phyloP scores from a whole-genome alignment of 2,113 vertebrate species.

The Tupaia tana region DNA sequence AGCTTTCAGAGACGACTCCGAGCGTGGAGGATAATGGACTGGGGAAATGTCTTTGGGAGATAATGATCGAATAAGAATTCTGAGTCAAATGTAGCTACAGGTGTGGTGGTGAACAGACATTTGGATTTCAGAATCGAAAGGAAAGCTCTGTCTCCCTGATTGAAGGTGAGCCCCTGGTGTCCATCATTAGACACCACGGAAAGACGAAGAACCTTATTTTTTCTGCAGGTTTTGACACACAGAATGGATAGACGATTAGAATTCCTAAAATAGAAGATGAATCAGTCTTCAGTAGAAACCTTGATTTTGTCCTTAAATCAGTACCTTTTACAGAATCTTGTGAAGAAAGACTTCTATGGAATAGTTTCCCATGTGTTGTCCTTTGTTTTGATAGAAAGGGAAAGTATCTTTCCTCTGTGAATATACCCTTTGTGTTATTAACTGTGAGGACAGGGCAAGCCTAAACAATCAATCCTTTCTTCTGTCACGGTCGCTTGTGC shows the following conservation, averaged over 20 bases:
- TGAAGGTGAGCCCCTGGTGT: neutral
- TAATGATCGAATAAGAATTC: neutral
- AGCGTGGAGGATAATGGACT: neutral
- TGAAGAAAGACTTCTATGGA: neutral
- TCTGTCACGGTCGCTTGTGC: neutral
- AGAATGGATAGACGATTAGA: neutral
- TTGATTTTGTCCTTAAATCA: neutral
- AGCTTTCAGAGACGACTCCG: neutral
- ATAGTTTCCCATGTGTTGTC: neutral
- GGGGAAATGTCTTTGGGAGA: neutral
- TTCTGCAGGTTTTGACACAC: neutral
- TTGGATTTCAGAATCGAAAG: constrained; percentile 14
- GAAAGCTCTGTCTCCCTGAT: neutral
- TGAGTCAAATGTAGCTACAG: neutral
- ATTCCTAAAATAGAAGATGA: neutral
- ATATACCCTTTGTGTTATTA: constrained; percentile 48
- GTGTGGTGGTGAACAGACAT: neutral
- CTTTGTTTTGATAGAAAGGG: neutral
- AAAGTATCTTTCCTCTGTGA: neutral
- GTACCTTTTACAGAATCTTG: neutral
- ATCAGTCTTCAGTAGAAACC: neutral
- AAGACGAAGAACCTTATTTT: neutral
- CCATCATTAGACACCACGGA: neutral
- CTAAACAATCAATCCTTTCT: constrained; percentile 66
- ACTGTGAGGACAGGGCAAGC: constrained; percentile 12